Base-by-base conservation (phyloP, 1,140 invertebrate species). In the Cyclargus thomasi region DNA sequence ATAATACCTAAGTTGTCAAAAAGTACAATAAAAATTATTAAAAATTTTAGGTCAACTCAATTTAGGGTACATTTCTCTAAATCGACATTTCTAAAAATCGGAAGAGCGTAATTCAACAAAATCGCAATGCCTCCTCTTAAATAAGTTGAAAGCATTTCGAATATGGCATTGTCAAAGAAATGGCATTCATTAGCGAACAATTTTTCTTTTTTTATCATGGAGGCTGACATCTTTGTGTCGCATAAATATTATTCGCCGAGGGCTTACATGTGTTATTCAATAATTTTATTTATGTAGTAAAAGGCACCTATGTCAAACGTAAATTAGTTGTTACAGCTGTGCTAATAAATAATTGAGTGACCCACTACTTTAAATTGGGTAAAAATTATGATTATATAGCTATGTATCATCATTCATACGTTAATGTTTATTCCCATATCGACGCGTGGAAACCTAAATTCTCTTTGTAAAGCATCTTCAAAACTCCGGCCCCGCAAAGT, bases 31-130 rank as follows among this genome's bases (percentile, higher is more conserved):
- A n/a, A n/a, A n/a, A n/a, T 29, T 29, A 0, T 29, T 29, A 29
- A 1, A n/a, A 29, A 29, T 29, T 7, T 29, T 29, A 4, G 14
- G 14, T 47, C 1, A 0, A 47, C 39, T 14, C 8, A 47, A 47
- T 47, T 47, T 47, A 71, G 70, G 70, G 70, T 47, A 67, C 69
- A 70, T 35, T 35, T 35, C 29, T 35, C 8, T 35, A 5, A 3
- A 35, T 35, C 8, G 1, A 39, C 39, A 16, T 47, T 47, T 47
- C 11, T 47, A 47, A 47, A 47, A 47, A 47, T 47, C 39, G 39
- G 39, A 47, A 47, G 10, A 47, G 39, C 14, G 14, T 47, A 47
- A 47, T 47, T 47, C 14, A 47, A 0, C 39, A 16, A 47, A 47
- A 47, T 11, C 39, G 10, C 39, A 47, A 35, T 35, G 39, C 39